Percentiles rank a stretch among this genome's conserved stretches.
phyloP scores from a whole-genome alignment of 2,888 invertebrate species.

The Dicyrtoma fusca region DNA sequence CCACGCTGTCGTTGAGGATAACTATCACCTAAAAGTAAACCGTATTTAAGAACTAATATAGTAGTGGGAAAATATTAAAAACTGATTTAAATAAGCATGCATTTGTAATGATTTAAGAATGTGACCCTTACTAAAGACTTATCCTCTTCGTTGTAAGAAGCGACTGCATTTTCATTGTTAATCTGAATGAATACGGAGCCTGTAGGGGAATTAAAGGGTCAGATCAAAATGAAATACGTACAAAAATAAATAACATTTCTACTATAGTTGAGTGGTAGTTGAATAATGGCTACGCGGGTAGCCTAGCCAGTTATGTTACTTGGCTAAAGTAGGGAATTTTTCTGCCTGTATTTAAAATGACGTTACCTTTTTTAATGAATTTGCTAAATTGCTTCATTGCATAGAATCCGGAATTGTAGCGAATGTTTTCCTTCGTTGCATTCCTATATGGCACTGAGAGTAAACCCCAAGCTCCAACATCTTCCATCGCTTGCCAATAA shows the following conservation, averaged over 20 bases:
- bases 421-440: conserved; percentile 40
- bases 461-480: conserved; percentile 49
- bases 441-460: conserved; percentile 46
- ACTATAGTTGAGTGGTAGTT: too few relatives aligned
- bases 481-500: conserved; percentile 56
- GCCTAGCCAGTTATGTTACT: too few relatives aligned
- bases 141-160: conserved; percentile 37
- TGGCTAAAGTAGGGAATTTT: too few relatives aligned
- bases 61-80: too few relatives aligned
- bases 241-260: too few relatives aligned
- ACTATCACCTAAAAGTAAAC: conserved; percentile 36
- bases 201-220: not conserved
- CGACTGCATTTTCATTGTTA: conserved; percentile 45
- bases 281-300: too few relatives aligned
- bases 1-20: conserved; percentile 32
- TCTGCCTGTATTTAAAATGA: too few relatives aligned
- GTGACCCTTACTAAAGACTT: conserved; percentile 15
- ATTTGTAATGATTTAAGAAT: too few relatives aligned
- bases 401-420: conserved; percentile 50
- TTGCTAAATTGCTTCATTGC: conserved; percentile 51
- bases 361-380: conserved; percentile 50
- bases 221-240: not conserved
- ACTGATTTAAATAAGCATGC: too few relatives aligned
- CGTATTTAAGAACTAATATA: not conserved
- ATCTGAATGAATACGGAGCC: conserved; percentile 46